Base-by-base conservation (phyloP, 2,888 invertebrate genomes). In the Aphidoletes aphidimyza region DNA sequence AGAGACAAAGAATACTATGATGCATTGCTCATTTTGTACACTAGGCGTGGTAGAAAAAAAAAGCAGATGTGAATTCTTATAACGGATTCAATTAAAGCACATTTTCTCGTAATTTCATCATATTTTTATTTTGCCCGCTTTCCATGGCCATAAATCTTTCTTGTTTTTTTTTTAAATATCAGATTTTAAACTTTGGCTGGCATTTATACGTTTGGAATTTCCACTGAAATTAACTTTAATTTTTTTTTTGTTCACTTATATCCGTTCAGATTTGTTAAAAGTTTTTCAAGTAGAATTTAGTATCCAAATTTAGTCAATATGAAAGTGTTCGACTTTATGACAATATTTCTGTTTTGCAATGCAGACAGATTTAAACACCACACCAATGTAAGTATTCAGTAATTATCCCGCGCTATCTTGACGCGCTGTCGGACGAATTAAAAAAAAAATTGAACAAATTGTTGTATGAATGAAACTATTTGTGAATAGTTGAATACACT, bases 1-100 rank as follows among this genome's bases (percentile, higher is more conserved):
- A 69, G 69, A 69, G 69, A 69, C 69, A 69, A 69, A 69, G 69
- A 69, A 69, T 69, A 69, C 30, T 69, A 69, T 69, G 69, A 69
- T 69, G 69, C 69, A 69, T 69, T 69, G 69, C 69, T 69, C 30
- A 69, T 69, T 69, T 69, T 69, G 69, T 30, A 69, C 69, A 69
- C 69, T 69, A 69, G 69, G 69, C 69, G 69, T 69, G 69, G 69
- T 69, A 69, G 69, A 69, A 17, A 69, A 69, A 54, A 69, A 69
- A 69, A 30, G 69, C 69, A 69, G 69, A 69, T 69, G 69, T 69
- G 69, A 69, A 69, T 69, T 30, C 30, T 69, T 69, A 69, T 69
- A 69, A 69, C 69, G 69, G 69, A 69, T 69, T 69, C 69, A 69
- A 69, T 69, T 69, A 54, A 54, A 69, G 69, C 69, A 69, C 34